Base-by-base conservation (phyloP, 2,797 vertebrate species). In the Triplophysa bombifrons region DNA sequence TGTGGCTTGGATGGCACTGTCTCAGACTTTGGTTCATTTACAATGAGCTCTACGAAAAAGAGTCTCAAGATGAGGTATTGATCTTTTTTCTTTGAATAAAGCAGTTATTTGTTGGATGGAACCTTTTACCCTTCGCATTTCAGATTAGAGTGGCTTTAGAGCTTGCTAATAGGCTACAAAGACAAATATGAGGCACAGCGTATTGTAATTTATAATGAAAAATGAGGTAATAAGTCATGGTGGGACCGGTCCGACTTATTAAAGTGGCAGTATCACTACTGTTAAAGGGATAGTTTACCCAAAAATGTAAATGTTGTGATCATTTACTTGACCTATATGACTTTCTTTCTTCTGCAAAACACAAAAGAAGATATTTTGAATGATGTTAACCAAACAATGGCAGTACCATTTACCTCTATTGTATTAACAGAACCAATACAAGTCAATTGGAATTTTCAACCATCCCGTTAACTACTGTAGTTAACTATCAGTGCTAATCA, bases 61-160 rank as follows among this genome's bases (percentile, higher is more conserved):
- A 51, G 48, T 63, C 44, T 82, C 65, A 38, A 78, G 50, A 84
- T 82, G 65, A 74, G 27, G 6, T 78, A 76, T 80, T 80, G 75
- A 76, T 75, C 71, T 74, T 64, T 30, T 50, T 63, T 65, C 44
- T 60, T 55, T 73, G 20, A 72, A 77, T 67, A 19, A 80, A 46
- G 30, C 50, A 68, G 55, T 17, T 14, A 30, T 48, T 71, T 38
- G 22, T 58, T 58, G 53, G 17, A 72, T 61, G 20, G 34, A 61
- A 53, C 17, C 8, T 72, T 67, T 55, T 16, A 27, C 17, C 19
- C 34, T 55, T 78, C 19, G 72, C 17, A 14, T 68, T 67, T 78
- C 68, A 38, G 41, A 11, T 41, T 10, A 56, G 3, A 17, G 22
- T n/a, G n/a, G 7, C 55, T 76, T 65, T 55, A 67, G 20, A 3